Base-by-base conservation (phyloP, 2,113 vertebrate species). In the Vicugna pacos region DNA sequence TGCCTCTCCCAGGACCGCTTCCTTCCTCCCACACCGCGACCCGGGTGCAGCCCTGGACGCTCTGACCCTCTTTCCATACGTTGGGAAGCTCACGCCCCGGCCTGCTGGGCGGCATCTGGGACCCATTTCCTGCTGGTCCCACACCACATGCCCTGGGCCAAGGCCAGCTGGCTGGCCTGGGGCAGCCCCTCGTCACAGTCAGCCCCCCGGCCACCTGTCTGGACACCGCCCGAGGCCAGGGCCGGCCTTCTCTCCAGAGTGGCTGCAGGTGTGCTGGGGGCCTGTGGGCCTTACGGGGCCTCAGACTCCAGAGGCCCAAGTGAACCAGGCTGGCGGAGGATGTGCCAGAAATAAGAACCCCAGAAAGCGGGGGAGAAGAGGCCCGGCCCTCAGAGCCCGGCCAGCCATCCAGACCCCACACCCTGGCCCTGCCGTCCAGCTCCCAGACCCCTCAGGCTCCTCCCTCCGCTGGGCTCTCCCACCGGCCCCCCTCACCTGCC, bases 21-120 rank as follows among this genome's bases (percentile, higher is more conserved):
- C 95, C 95, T 91, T 79, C 94, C 92, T 97, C 97, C 95, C 79
- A 96, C 94, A 8, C 89, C 0, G 10, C 6, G 60, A 93, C 79
- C 86, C 35, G 81, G 82, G 70, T 69, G 8, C 28, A n/a, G 73
- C 89, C 90, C 38, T 97, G 97, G 97, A 95, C 97, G 94, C 20
- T 93, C 73, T 97, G 90, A 89, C 13, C 54, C 56, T 38, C 93
- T 76, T 54, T 91, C 96, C 73, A 85, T 28, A 50, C 16, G 0
- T 62, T 0, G 3, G 56, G 62, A 62, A 69, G 62, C 56, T 50
- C 38, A 7, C 1, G 0, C 86, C 19, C 8, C 5, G 5, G 10
- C 46, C 64, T 1, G 0, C 6, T 8, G 11, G 5, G 38, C 17
- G 4, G 75, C 80, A 85, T 94, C 91, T 67, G 89, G 85, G 93